Evolutionary conservation across 2,113 vertebrate genomes (phyloP).

Genomic region (Eulacestoma nigropectus): DNA sequence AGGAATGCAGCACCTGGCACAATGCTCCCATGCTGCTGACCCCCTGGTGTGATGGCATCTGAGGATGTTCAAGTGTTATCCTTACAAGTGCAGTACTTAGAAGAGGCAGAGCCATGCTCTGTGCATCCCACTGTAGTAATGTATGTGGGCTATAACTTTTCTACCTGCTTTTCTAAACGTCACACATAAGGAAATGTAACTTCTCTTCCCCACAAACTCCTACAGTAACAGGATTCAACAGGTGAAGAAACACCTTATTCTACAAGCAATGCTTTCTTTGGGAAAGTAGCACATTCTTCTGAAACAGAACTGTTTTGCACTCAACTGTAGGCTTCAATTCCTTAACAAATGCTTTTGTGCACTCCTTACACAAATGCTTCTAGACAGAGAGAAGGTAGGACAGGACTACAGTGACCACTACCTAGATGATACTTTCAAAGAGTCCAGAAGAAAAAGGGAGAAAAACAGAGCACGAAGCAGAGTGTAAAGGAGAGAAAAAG

Average conservation of each 20-base stretch:
- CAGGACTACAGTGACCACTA: neutral
- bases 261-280: neutral
- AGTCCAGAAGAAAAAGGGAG: neutral
- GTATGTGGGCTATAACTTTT: neutral
- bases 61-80: neutral
- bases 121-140: neutral
- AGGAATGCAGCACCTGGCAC: neutral
- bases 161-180: neutral
- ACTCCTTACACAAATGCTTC: neutral
- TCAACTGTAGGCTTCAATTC: neutral
- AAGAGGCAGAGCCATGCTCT: neutral
- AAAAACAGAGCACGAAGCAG: neutral
- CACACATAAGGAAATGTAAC: neutral
- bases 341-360: neutral
- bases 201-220: neutral
- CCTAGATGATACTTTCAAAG: neutral
- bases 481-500: neutral
- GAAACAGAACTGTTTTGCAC: neutral
- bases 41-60: neutral
- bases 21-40: neutral
- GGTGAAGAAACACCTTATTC: neutral
- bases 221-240: neutral
- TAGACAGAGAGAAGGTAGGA: neutral
- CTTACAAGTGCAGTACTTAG: neutral
- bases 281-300: neutral